These are phyloP conservation scores for Phymanthus crucifer DNA, from an alignment of 92 coral and sea anemone genomes.

Conservation along the genomic window DNA sequence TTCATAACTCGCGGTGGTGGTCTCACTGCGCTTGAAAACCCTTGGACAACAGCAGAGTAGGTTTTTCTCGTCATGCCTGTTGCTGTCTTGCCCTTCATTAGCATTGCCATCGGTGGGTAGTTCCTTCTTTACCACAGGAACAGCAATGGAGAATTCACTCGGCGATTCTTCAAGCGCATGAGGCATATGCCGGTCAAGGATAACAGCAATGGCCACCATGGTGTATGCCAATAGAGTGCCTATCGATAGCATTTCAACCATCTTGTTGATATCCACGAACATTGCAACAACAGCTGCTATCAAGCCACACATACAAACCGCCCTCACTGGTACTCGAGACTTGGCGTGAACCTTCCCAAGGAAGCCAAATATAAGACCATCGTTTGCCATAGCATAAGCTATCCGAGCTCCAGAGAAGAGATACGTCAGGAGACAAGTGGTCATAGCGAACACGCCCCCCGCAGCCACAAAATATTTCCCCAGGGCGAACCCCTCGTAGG, in stretches of 20 bases:
- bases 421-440: conserved; percentile 63
- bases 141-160: conserved; percentile 9
- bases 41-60: background rate
- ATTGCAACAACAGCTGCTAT: conserved; percentile 55
- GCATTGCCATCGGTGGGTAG: conserved; percentile 15
- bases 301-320: conserved; percentile 60
- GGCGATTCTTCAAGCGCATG: background rate
- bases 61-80: conserved; percentile 3
- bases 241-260: conserved; percentile 81
- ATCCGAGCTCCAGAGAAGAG: conserved; percentile 72
- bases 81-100: conserved; percentile 9
- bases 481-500: conserved; percentile 58
- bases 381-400: conserved; percentile 79
- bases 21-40: conserved; percentile 32
- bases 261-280: conserved; percentile 55
- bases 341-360: conserved; percentile 49
- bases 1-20: background rate
- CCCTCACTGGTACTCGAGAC: conserved; percentile 59
- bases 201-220: conserved; percentile 65
- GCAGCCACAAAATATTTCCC: conserved; percentile 78
- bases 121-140: conserved; percentile 17
- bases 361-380: conserved; percentile 63
- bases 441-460: conserved; percentile 82
- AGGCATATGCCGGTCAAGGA: conserved; percentile 71
- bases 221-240: conserved; percentile 86